Evolutionary conservation across 2,113 vertebrate species (phyloP).

Genomic region (Pheucticus melanocephalus): DNA sequence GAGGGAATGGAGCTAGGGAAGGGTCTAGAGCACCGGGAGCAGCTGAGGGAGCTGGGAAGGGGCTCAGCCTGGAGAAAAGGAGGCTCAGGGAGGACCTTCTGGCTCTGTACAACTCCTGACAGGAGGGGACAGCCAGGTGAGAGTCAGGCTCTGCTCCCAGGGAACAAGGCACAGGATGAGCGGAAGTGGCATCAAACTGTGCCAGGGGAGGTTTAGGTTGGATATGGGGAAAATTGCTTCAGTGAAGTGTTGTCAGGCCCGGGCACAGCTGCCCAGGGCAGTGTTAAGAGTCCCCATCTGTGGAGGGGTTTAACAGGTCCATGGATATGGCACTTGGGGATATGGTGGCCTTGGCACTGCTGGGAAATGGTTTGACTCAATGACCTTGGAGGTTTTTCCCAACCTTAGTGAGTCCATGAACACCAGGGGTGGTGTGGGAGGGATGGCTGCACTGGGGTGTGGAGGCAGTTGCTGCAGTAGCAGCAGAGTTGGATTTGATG

Average conservation of each 20-base stretch:
- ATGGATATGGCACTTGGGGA: neutral
- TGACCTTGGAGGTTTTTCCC: neutral
- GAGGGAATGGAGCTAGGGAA: neutral
- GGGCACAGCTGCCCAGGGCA: neutral
- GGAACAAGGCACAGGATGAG: neutral
- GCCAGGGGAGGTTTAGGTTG: neutral
- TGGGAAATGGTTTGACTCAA: neutral
- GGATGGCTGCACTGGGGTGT: accelerated
- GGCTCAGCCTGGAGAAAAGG: neutral
- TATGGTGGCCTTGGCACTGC: neutral
- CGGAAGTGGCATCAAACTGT: neutral
- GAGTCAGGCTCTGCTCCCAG: neutral
- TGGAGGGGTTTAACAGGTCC: neutral
- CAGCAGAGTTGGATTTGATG: neutral
- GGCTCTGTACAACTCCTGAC: neutral
- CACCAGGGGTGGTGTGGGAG: neutral
- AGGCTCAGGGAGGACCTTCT: neutral
- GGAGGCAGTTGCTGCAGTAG: neutral
- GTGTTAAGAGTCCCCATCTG: neutral
- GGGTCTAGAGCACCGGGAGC: neutral
- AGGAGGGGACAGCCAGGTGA: accelerated
- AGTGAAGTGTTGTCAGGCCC: neutral
- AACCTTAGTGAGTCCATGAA: neutral
- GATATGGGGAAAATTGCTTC: neutral
- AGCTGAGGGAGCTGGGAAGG: neutral